phyloP scores from a whole-genome alignment of 2,113 vertebrate species.

The Jacana jacana region DNA sequence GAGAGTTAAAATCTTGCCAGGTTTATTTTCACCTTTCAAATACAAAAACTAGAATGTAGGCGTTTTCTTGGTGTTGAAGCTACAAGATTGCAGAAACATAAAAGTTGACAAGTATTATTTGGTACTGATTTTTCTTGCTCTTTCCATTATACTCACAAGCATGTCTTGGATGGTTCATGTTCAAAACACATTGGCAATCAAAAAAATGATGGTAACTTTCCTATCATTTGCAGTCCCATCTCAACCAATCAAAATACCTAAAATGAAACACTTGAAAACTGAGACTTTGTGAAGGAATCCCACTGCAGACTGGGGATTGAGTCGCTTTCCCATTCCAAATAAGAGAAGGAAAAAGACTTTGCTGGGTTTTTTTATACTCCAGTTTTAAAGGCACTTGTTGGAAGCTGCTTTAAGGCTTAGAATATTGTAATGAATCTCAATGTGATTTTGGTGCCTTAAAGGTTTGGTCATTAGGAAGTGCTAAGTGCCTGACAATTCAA shows the following conservation, averaged over 20 bases:
- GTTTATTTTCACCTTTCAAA: neutral
- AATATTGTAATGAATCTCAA: neutral
- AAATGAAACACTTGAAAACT: neutral
- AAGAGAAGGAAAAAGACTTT: neutral
- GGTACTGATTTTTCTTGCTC: neutral
- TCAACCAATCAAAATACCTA: neutral
- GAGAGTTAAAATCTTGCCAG: neutral
- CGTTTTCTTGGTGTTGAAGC: neutral
- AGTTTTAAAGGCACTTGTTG: neutral
- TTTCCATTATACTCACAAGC: neutral
- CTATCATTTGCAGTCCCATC: neutral
- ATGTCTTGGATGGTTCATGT: neutral
- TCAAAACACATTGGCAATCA: neutral
- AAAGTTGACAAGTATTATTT: neutral
- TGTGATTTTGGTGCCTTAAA: neutral
- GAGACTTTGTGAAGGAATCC: neutral
- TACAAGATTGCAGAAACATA: neutral
- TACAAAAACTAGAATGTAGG: neutral
- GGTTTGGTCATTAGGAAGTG: neutral
- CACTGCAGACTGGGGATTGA: neutral
- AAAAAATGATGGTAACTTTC: neutral
- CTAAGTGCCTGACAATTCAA: neutral
- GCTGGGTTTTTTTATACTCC: neutral
- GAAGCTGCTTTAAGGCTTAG: neutral
- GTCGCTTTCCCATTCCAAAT: neutral